Conservation (phyloP, 30 jellyfish, hydroid and myxozoan species). For the Turritopsis dohrnii region DNA sequence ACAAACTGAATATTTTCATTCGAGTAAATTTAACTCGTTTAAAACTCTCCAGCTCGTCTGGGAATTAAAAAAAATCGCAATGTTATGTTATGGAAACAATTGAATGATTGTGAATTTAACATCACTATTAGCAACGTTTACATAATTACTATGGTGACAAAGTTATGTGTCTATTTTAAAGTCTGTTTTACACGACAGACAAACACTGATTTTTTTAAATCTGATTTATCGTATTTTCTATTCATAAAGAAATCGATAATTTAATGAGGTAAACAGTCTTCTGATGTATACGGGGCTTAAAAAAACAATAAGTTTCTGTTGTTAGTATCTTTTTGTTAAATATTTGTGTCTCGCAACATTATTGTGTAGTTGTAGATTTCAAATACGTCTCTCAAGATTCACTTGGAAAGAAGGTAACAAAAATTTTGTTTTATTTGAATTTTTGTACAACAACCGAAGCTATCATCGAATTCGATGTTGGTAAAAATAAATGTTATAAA, state of each 20-base stretch:
- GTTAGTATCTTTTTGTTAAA: background rate
- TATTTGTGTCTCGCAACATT: background rate
- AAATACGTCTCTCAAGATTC: background rate
- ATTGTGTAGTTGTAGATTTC: background rate
- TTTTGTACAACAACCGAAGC: background rate
- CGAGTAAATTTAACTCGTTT: too few species aligned
- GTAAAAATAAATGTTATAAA: too few species aligned
- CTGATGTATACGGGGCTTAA: background rate
- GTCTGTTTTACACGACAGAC: background rate
- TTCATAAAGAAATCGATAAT: background rate
- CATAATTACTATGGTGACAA: background rate
- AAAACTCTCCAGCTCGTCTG: too few species aligned
- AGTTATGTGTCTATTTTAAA: background rate
- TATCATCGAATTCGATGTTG: too few species aligned
- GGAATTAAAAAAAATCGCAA: too few species aligned
- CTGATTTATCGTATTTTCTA: background rate
- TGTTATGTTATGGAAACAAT: background rate
- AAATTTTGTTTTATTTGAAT: too few species aligned
- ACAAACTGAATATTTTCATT: too few species aligned
- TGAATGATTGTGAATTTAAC: background rate
- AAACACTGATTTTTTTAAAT: background rate
- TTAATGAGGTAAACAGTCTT: background rate
- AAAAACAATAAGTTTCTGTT: too few species aligned
- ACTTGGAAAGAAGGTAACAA: background rate
- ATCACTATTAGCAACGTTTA: background rate